Conservation (phyloP, 2,797 vertebrate species). For the Poeciliopsis gracilis region DNA sequence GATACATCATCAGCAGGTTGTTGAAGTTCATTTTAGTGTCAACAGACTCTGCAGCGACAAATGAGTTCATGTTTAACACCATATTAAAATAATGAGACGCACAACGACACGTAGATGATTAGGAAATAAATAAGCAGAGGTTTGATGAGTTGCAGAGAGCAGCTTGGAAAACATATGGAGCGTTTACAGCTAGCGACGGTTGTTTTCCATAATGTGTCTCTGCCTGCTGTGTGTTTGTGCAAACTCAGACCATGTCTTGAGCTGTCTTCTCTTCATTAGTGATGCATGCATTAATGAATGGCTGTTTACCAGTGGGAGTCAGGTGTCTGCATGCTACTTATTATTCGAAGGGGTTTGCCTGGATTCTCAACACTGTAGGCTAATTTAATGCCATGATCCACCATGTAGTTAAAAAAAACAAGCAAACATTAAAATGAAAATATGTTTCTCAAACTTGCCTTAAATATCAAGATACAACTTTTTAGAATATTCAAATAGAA, state of each 20-base stretch:
- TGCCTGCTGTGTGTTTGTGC: constrained; percentile 16
- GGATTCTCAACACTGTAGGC: constrained; percentile 48
- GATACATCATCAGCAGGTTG: constrained; percentile 83
- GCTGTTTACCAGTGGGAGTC: constrained; percentile 56
- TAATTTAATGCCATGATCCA: constrained; percentile 29
- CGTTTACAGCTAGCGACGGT: not conserved
- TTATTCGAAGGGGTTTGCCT: constrained; percentile 26
- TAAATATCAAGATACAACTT: not conserved
- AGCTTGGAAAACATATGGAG: constrained; percentile 3
- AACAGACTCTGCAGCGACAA: constrained; percentile 74
- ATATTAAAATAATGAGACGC: constrained; percentile 5
- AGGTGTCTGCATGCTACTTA: not conserved
- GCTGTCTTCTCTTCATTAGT: constrained; percentile 54
- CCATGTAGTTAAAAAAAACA: constrained; percentile 28
- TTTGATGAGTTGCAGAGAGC: not conserved
- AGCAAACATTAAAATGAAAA: not conserved
- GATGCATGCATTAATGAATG: constrained; percentile 57
- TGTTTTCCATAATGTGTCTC: not conserved
- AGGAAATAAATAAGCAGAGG: not conserved
- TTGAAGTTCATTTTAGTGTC: constrained; percentile 86
- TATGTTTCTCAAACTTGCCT: not conserved
- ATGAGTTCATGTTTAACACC: not conserved
- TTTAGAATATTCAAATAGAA: not conserved
- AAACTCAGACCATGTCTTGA: constrained; percentile 36
- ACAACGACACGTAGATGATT: not conserved